Evolutionary conservation across 2,888 invertebrate species (phyloP), one percentile per base, ranked within the genome.

Genomic region (Galerucella calmariensis): DNA sequence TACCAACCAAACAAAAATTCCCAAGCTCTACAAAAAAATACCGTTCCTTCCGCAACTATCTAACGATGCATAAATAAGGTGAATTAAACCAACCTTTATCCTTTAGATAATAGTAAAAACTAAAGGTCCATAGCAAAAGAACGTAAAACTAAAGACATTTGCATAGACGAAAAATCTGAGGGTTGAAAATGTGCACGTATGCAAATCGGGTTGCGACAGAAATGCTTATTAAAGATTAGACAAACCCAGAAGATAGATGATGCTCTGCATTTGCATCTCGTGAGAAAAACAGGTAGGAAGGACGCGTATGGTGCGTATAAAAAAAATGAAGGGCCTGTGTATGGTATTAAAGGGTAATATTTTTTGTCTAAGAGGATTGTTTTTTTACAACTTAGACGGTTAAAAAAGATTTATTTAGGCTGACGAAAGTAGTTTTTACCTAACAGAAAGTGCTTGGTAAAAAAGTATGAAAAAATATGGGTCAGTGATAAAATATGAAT

Each of bases 31-130:
- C 41, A 68, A 73, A 73, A 73, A 67, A 20, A n/a, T 44, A 14
- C 63, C 67, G 70, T 76, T 76, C 76, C 77, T 70, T 69, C 75
- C 62, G 72, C 14, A 63, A 5, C 59, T 68, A 59, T 71, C 72
- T 72, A 80, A 73, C 80, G 76, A 78, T 79, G 80, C 81, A 82
- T 82, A 81, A 82, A 81, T 77, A 80, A 80, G 77, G 69, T 79
- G 80, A 82, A 81, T 81, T 81, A 81, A 80, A 79, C 75, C 75
- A 53, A 75, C 78, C 79, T 79, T 80, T 79, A 77, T 79, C 74
- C 79, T 76, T 77, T 76, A 81, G 81, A 82, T 81, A 82, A 81
- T 81, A 68, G 77, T 72, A 75, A 76, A 79, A 76, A 79, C 77
- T 78, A 77, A 73, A 78, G 78, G 75, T 76, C 59, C 74, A 51